A percentile compares a stretch with the other conserved stretches of the same genome.
Conservation (phyloP, 2,113 vertebrate species). For the Sinocyclocheilus grahami region DNA sequence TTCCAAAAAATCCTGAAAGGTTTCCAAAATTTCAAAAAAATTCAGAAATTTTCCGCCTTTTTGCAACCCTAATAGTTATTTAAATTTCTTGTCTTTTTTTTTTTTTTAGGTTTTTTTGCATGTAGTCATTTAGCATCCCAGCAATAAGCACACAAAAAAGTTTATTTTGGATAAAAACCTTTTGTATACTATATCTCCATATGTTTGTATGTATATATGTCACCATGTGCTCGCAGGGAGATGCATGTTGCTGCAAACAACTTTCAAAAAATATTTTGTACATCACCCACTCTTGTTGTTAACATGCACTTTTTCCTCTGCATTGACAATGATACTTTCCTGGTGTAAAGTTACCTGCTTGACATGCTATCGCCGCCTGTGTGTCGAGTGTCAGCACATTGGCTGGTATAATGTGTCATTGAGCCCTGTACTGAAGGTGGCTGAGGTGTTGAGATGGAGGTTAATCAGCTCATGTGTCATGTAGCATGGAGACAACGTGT, state of each 20-base stretch:
- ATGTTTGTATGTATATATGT: background rate
- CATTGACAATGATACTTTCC: conserved; percentile 22
- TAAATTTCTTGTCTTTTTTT: background rate
- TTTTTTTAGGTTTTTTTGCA: no score
- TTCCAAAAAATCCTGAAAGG: no score
- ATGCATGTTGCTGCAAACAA: conserved; percentile 16
- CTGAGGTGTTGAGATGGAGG: conserved; percentile 26
- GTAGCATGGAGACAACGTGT: conserved; percentile 28
- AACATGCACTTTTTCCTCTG: background rate
- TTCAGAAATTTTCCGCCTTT: no score
- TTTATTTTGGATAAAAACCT: background rate
- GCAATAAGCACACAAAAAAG: background rate
- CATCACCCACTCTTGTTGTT: conserved; percentile 23
- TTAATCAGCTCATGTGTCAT: conserved; percentile 51
- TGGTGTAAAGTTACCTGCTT: conserved; percentile 25
- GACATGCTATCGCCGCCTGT: conserved; percentile 28
- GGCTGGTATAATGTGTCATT: conserved; percentile 36
- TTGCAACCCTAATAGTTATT: no score
- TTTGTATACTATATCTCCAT: background rate
- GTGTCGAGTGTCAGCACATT: conserved; percentile 23
- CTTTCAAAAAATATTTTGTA: conserved; percentile 25
- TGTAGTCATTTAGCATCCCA: background rate
- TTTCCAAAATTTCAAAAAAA: no score
- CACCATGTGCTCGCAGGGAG: background rate
- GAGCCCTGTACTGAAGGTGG: conserved; percentile 11